Evolutionary conservation across 2,797 vertebrate species (phyloP).

Genomic region (Peromyscus nudipes): DNA sequence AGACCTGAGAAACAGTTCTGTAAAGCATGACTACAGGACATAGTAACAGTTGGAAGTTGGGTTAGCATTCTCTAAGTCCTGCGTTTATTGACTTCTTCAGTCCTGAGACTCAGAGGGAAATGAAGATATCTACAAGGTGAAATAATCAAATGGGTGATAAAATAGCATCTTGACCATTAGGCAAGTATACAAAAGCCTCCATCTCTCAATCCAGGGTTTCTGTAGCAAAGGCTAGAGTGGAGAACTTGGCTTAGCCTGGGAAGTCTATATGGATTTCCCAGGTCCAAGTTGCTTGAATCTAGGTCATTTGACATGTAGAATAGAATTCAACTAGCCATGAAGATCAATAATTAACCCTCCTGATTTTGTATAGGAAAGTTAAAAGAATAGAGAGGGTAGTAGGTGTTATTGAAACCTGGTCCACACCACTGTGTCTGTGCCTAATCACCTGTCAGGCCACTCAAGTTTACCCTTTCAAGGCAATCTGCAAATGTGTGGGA

Average conservation of each 20-base stretch:
- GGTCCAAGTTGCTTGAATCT: neutral
- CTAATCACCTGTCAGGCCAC: neutral
- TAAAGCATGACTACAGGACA: neutral
- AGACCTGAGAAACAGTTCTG: neutral
- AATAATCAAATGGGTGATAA: neutral
- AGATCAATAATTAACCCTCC: neutral
- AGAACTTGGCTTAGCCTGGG: neutral
- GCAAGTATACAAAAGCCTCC: neutral
- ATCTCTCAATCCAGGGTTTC: neutral
- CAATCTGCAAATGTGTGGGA: neutral
- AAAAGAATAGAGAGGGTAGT: neutral
- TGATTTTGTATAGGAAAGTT: neutral
- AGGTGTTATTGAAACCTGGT: neutral
- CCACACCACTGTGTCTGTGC: neutral
- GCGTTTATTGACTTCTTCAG: neutral
- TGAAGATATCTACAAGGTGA: neutral
- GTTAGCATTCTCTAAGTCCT: neutral
- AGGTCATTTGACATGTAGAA: neutral
- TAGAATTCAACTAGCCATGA: neutral
- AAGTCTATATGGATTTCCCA: neutral
- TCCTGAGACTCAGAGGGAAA: neutral
- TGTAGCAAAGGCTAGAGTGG: accelerated
- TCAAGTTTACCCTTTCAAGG: neutral
- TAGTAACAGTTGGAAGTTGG: neutral
- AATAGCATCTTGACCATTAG: neutral